Conservation (phyloP, 1,140 invertebrate species). For the Anastatus disparis region DNA sequence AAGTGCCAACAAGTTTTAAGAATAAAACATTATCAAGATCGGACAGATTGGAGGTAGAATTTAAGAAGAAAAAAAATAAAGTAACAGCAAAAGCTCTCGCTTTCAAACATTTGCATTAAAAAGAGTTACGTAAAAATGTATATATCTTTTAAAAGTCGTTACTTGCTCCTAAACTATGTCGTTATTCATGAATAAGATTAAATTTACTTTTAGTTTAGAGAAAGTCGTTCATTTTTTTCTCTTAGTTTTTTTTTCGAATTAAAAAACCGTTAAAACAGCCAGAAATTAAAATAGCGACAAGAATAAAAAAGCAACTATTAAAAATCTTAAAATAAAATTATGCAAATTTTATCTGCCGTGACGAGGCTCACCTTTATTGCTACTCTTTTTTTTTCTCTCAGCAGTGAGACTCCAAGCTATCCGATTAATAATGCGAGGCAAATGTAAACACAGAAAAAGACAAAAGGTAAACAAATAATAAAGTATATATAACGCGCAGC, state of each 20-base stretch:
- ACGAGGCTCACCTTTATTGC: neutral
- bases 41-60: constrained; percentile 8
- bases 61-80: too few relatives aligned
- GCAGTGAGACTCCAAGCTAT: constrained; percentile 3
- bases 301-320: too few relatives aligned
- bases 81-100: too few relatives aligned
- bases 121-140: too few relatives aligned
- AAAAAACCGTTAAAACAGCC: neutral
- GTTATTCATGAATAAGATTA: neutral
- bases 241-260: too few relatives aligned
- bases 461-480: constrained; percentile 10
- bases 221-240: constrained; percentile 12
- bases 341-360: constrained; percentile 5
- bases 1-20: too few relatives aligned
- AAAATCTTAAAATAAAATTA: neutral
- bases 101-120: too few relatives aligned
- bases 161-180: too few relatives aligned
- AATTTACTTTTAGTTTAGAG: neutral
- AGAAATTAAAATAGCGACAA: too few relatives aligned
- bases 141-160: too few relatives aligned
- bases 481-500: too few relatives aligned
- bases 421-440: neutral
- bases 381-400: too few relatives aligned
- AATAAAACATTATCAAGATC: neutral
- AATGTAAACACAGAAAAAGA: constrained; percentile 15